A percentile compares a stretch with the other conserved stretches of the same genome.
Conservation (phyloP, 1,140 invertebrate genomes). For the Galleria mellonella region DNA sequence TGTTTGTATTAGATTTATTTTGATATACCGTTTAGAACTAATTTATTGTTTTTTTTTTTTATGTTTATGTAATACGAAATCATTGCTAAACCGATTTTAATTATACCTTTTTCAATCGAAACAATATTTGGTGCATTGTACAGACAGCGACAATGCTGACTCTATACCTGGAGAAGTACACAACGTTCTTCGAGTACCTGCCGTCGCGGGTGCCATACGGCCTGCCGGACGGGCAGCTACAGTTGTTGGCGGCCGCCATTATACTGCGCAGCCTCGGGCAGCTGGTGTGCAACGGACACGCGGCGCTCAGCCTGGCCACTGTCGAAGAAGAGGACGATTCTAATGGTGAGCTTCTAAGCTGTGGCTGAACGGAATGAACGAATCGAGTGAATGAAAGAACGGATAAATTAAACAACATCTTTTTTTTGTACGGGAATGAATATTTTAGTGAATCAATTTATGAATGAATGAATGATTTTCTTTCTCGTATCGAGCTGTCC, state of each 20-base stretch:
- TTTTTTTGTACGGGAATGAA: too few species aligned
- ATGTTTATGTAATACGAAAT: too few species aligned
- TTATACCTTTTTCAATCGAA: too few species aligned
- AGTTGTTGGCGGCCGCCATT: constrained; percentile 76
- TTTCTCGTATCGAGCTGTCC: too few species aligned
- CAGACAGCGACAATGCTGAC: constrained; percentile 77
- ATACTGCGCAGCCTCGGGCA: constrained; percentile 84
- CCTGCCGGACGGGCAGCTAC: constrained; percentile 42
- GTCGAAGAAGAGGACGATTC: constrained; percentile 5
- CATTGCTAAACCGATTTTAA: too few species aligned
- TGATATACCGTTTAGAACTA: too few species aligned
- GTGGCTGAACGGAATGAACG: too few species aligned
- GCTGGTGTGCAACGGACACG: constrained; percentile 86
- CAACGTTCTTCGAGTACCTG: constrained; percentile 57
- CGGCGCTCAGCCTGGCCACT: constrained; percentile 75
- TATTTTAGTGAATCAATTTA: too few species aligned
- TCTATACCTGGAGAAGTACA: constrained; percentile 64
- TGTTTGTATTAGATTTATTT: too few species aligned
- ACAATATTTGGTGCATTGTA: constrained; percentile 27
- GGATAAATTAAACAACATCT: too few species aligned
- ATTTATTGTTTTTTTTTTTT: not conserved
- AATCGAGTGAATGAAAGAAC: too few species aligned
- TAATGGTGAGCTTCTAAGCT: not conserved
- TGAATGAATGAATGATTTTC: too few species aligned
- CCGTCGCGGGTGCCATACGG: constrained; percentile 18